Base-by-base conservation (phyloP, 2,797 vertebrate species). In the Lepilemur septentrionalis region DNA sequence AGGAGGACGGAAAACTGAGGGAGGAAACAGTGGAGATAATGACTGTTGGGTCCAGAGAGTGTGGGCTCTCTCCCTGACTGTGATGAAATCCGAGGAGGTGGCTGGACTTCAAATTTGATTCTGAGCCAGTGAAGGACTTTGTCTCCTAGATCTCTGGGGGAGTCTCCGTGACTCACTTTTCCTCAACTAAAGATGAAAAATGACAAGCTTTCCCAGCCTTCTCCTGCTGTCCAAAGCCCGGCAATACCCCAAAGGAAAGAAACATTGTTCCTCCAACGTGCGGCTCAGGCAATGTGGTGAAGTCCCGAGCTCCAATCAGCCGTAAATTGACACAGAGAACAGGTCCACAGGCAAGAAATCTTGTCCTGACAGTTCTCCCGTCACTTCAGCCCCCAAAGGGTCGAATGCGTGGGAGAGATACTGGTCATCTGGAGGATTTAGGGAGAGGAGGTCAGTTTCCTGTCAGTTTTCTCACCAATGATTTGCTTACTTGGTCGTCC, bases 341-440 rank as follows among this genome's bases (percentile, higher is more conserved):
- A 35, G 11, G 3, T 32, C 48, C 12, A 15, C 7, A 20, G 52
- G 25, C 28, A 14, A 70, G 46, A 76, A 87, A 57, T 48, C 7
- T 38, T 52, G 30, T 28, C 8, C 65, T 18, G 11, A 86, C 12
- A 2, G 38, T 38, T 22, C 25, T 92, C 30, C 15, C 1, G 23
- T 30, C 50, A 95, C 41, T 35, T 76, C 15, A 4, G 65, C 35
- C 46, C 22, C 30, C 25, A 48, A 4, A 81, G 0, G 15, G 57
- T 32, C 52, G 35, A 46, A 35, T 11, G 61, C 11, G 5, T 4
- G 3, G 72, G 48, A 55, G 48, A 32, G 41, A 12, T 0, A 23
- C 7, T 25, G 32, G 4, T 0, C 22, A 11, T 43, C n/a, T 0
- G 10, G 15, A 7, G 22, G 22, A 43, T 48, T 1, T 23, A 6